Evolutionary conservation across 2,113 vertebrate species (phyloP).

Genomic region (Nothobranchius furzeri): DNA sequence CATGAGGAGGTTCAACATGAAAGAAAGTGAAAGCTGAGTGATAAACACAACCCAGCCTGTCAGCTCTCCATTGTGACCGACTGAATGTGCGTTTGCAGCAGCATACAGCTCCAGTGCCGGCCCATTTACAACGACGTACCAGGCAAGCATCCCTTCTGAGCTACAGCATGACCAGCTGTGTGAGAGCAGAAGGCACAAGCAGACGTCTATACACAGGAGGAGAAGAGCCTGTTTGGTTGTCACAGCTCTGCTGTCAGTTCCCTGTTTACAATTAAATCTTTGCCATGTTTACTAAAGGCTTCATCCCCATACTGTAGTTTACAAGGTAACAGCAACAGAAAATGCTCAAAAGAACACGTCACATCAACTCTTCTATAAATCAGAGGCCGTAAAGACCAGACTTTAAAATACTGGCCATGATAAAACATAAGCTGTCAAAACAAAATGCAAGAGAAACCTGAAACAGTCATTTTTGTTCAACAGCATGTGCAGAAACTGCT

Average conservation of each 20-base stretch:
- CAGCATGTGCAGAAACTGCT: too few species aligned
- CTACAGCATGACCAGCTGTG: conserved; percentile 42
- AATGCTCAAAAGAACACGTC: too few species aligned
- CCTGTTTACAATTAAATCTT: too few species aligned
- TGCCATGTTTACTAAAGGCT: too few species aligned
- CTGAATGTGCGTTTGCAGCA: conserved; percentile 73
- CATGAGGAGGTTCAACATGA: conserved; percentile 36
- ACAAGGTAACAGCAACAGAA: neutral
- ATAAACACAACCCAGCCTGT: conserved; percentile 50
- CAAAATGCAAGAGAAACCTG: too few species aligned
- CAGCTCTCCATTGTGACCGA: conserved; percentile 66
- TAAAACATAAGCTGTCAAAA: too few species aligned
- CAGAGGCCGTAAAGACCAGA: too few species aligned
- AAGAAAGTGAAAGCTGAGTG: conserved; percentile 30
- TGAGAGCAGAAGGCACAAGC: conserved; percentile 17
- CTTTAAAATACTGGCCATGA: too few species aligned
- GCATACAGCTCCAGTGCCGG: conserved; percentile 52
- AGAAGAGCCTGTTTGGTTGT: conserved; percentile 2
- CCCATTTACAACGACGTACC: conserved; percentile 57
- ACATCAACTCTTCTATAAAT: too few species aligned
- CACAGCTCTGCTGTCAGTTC: conserved; percentile 17
- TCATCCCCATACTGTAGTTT: neutral
- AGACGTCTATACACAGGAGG: neutral
- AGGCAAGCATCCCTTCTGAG: conserved; percentile 49
- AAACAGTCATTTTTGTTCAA: too few species aligned